Evolutionary conservation across 2,797 vertebrate genomes (phyloP).

Genomic region (Sebastes oblongus): DNA sequence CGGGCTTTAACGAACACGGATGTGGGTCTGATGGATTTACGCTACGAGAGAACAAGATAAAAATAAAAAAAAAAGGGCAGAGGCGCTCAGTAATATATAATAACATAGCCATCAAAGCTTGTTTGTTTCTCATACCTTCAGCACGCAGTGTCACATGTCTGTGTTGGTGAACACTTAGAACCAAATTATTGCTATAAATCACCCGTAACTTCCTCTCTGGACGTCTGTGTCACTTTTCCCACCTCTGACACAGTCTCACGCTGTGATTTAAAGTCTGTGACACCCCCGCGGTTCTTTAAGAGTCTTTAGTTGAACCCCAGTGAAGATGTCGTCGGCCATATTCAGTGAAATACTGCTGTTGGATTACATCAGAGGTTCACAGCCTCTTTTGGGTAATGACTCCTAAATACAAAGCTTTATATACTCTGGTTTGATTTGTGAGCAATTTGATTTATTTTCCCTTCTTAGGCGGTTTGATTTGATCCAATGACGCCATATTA

Average conservation of each 20-base stretch:
- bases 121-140: constrained; percentile 54
- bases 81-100: not conserved
- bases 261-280: constrained; percentile 31
- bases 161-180: not conserved
- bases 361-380: not conserved
- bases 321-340: not conserved
- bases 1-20: constrained; percentile 58
- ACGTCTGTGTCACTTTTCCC: constrained; percentile 27
- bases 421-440: not conserved
- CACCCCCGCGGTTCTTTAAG: constrained; percentile 5
- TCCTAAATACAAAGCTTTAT: not conserved
- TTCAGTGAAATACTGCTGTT: constrained; percentile 19
- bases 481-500: not conserved
- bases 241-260: constrained; percentile 28
- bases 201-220: constrained; percentile 8
- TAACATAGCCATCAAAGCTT: constrained; percentile 53
- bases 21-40: constrained; percentile 73
- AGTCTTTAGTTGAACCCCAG: not conserved
- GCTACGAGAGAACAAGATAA: constrained; percentile 55
- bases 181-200: constrained; percentile 35
- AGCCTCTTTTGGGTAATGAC: not conserved
- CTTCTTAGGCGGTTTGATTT: not conserved
- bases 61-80: not conserved
- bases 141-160: not conserved
- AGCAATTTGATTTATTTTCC: not conserved